Evolutionary conservation across 2,797 vertebrate genomes (phyloP).

Genomic region (Malacoctenus gilli): DNA sequence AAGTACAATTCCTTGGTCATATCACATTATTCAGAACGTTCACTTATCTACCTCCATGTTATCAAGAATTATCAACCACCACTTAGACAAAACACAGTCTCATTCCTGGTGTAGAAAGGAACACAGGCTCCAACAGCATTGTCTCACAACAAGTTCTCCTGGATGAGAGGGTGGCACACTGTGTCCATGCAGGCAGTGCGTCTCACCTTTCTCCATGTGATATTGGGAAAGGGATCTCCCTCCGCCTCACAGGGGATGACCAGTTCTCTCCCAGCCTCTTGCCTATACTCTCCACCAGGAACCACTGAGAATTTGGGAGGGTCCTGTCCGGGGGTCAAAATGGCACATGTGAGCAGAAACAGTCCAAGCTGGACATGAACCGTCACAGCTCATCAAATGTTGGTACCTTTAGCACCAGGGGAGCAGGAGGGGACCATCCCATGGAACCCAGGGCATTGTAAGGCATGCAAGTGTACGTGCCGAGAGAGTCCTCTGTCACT

Average conservation of each 20-base stretch:
- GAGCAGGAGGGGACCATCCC: slow-evolving; percentile 96
- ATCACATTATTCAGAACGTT: too few species aligned
- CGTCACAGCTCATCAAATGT: not conserved
- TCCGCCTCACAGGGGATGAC: slow-evolving; percentile 97
- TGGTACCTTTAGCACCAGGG: slow-evolving; percentile 97
- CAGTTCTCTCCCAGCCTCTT: slow-evolving; percentile 97
- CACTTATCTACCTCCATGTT: too few species aligned
- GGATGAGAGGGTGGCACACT: too few species aligned
- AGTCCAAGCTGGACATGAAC: too few species aligned
- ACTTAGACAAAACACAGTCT: too few species aligned
- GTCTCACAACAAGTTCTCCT: too few species aligned
- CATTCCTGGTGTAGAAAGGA: too few species aligned
- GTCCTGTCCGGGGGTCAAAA: slow-evolving; percentile 85
- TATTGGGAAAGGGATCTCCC: slow-evolving; percentile 97
- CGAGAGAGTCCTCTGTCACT: slow-evolving; percentile 97
- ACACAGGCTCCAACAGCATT: too few species aligned
- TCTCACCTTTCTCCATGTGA: slow-evolving; percentile 97
- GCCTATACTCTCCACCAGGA: slow-evolving; percentile 98
- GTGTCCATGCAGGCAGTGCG: not conserved
- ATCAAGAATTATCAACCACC: too few species aligned
- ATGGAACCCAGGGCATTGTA: slow-evolving; percentile 98
- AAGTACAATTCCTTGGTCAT: too few species aligned
- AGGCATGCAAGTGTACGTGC: slow-evolving; percentile 99
- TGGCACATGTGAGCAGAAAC: slow-evolving; percentile 17
- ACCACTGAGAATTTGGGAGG: slow-evolving; percentile 99